Conservation (phyloP, 64 coral and sea anemone genomes). For the Dendrophyllia cribrosa region DNA sequence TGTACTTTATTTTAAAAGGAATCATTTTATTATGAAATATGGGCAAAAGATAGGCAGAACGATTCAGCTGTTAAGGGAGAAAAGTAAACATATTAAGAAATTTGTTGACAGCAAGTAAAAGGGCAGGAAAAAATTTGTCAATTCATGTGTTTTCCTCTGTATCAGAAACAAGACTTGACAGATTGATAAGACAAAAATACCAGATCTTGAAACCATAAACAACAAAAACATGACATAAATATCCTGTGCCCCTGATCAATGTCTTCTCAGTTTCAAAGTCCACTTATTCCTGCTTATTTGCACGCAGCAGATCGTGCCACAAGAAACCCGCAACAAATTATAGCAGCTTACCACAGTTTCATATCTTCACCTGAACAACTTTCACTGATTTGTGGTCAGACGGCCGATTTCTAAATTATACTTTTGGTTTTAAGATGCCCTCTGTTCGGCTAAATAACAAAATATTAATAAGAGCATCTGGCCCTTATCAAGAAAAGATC, state of each 20-base stretch:
- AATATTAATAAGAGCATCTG: constrained; percentile 22
- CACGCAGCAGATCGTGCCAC: too few relatives aligned
- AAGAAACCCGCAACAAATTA: not conserved
- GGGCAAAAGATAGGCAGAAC: not conserved
- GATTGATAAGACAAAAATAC: not conserved
- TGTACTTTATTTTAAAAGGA: not conserved
- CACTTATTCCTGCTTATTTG: not conserved
- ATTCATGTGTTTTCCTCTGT: not conserved
- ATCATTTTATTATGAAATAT: not conserved
- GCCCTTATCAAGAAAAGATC: not conserved
- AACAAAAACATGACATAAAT: not conserved
- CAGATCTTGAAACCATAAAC: not conserved
- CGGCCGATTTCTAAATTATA: not conserved
- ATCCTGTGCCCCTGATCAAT: not conserved
- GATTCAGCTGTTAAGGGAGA: not conserved
- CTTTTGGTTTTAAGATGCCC: not conserved
- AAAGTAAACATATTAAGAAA: not conserved
- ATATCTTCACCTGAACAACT: not conserved
- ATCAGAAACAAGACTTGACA: not conserved
- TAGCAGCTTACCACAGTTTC: not conserved
- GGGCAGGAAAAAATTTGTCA: constrained; percentile 7
- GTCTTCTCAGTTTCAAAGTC: constrained; percentile 7
- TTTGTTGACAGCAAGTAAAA: constrained; percentile 6
- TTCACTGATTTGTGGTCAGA: not conserved
- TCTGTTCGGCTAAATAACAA: constrained; percentile 29